Percentiles rank a stretch among this genome's conserved stretches.
Conservation (phyloP, 2,113 vertebrate genomes). For the Vidua macroura region DNA sequence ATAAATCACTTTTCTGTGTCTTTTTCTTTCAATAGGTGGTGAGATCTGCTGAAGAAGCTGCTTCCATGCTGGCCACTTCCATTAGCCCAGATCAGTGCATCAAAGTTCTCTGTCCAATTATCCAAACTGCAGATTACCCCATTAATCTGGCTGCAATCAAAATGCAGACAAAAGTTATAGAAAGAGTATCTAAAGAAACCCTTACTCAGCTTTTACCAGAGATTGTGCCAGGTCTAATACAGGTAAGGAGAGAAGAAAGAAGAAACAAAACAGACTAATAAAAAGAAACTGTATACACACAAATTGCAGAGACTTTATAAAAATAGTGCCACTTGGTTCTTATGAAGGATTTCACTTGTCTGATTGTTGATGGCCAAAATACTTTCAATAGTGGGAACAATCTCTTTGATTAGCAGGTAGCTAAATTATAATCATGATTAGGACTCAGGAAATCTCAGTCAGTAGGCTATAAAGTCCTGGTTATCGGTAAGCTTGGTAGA, state of each 20-base stretch:
- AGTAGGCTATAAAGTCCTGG: not conserved
- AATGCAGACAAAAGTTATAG: slow-evolving; percentile 95
- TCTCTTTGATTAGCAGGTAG: not conserved
- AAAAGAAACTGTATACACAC: not conserved
- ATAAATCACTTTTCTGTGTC: not conserved
- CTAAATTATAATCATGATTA: not conserved
- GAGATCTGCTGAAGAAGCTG: slow-evolving; percentile 92
- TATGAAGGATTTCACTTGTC: not conserved
- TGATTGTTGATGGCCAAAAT: not conserved
- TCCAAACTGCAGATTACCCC: slow-evolving; percentile 95
- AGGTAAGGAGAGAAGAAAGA: slow-evolving; percentile 69
- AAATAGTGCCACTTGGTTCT: not conserved
- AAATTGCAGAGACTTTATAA: not conserved
- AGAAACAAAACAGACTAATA: not conserved
- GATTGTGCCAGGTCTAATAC: slow-evolving; percentile 92
- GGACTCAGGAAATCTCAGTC: not conserved
- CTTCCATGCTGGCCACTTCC: slow-evolving; percentile 88
- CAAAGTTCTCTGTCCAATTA: slow-evolving; percentile 95
- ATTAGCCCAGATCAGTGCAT: slow-evolving; percentile 96
- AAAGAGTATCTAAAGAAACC: slow-evolving; percentile 86
- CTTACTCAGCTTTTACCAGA: slow-evolving; percentile 88
- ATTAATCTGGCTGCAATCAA: slow-evolving; percentile 97
- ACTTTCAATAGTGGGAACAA: not conserved
- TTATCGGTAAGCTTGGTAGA: not conserved
- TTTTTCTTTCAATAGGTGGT: slow-evolving; percentile 80